A percentile compares a stretch with the other conserved stretches of the same genome.
These are phyloP conservation scores for Ganaspis sp. DNA, from an alignment of 1,140 invertebrate genomes.

Conservation along the genomic window DNA sequence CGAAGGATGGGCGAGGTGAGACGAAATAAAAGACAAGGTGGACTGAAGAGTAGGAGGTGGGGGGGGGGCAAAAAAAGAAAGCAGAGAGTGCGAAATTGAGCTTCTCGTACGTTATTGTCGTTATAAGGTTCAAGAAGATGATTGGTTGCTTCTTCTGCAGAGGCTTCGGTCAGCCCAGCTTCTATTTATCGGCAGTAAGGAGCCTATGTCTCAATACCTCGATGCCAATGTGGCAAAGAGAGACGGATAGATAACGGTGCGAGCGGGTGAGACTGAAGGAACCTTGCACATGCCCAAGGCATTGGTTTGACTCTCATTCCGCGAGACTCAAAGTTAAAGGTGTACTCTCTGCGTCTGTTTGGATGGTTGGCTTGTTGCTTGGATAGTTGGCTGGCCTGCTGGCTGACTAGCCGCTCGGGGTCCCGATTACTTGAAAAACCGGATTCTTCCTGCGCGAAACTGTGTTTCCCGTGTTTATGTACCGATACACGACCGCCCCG, in stretches of 20 bases:
- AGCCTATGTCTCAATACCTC: slow-evolving; percentile 69
- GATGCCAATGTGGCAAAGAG: slow-evolving; percentile 35
- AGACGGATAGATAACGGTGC: slow-evolving; percentile 51
- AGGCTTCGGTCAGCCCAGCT: slow-evolving; percentile 36
- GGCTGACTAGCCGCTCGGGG: slow-evolving; percentile 51
- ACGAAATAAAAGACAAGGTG: slow-evolving; percentile 40
- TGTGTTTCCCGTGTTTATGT: slow-evolving; percentile 72
- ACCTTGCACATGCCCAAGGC: slow-evolving; percentile 59
- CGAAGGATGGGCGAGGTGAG: slow-evolving; percentile 50
- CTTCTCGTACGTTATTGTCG: slow-evolving; percentile 60
- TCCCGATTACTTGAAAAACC: slow-evolving; percentile 76
- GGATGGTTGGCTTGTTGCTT: slow-evolving; percentile 42
- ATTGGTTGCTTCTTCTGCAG: slow-evolving; percentile 64
- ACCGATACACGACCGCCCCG: slow-evolving; percentile 56
- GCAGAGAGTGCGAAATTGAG: slow-evolving; percentile 46
- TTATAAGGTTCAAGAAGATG: slow-evolving; percentile 51
- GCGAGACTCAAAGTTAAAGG: slow-evolving; percentile 46
- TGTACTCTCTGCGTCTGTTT: slow-evolving; percentile 23
- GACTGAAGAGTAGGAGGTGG: slow-evolving; percentile 46
- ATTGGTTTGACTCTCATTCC: slow-evolving; percentile 49
- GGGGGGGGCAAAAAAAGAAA: slow-evolving; percentile 43
- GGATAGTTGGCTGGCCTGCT: slow-evolving; percentile 44
- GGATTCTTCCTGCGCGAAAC: slow-evolving; percentile 73
- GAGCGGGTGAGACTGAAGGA: slow-evolving; percentile 51
- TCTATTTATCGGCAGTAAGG: slow-evolving; percentile 63